phyloP scores from a whole-genome alignment of 2,113 vertebrate species.

The Columba janthina region DNA sequence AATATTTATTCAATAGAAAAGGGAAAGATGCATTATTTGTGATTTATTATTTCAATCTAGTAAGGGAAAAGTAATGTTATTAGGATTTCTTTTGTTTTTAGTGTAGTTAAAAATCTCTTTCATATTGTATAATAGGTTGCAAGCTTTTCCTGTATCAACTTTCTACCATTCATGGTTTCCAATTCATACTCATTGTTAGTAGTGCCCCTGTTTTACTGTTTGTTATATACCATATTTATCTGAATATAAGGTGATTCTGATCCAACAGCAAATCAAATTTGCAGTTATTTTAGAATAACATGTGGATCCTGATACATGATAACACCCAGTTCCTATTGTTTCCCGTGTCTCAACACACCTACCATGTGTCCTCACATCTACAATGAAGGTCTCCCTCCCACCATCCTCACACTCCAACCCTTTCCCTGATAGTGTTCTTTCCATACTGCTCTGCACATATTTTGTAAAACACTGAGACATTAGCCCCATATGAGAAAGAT shows the following conservation, averaged over 20 bases:
- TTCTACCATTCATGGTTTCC: neutral
- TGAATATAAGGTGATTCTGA: neutral
- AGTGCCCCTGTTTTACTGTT: neutral
- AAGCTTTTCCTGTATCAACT: neutral
- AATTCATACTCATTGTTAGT: neutral
- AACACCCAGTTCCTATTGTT: neutral
- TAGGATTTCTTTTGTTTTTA: neutral
- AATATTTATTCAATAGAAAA: slow-evolving; percentile 14
- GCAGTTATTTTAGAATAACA: neutral
- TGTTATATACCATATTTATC: neutral
- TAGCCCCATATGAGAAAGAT: neutral
- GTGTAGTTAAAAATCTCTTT: neutral
- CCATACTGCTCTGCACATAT: neutral
- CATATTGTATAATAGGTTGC: neutral
- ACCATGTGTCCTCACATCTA: neutral
- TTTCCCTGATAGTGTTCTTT: neutral
- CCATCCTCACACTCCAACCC: neutral
- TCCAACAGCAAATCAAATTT: neutral
- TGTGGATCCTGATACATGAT: no score
- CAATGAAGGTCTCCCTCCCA: neutral
- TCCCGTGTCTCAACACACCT: neutral
- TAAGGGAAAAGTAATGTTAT: neutral
- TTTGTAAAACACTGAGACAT: neutral
- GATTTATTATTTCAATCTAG: neutral
- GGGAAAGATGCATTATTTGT: neutral